Evolutionary conservation across 2,797 vertebrate species (phyloP).

Genomic region (Crenuchus spilurus): DNA sequence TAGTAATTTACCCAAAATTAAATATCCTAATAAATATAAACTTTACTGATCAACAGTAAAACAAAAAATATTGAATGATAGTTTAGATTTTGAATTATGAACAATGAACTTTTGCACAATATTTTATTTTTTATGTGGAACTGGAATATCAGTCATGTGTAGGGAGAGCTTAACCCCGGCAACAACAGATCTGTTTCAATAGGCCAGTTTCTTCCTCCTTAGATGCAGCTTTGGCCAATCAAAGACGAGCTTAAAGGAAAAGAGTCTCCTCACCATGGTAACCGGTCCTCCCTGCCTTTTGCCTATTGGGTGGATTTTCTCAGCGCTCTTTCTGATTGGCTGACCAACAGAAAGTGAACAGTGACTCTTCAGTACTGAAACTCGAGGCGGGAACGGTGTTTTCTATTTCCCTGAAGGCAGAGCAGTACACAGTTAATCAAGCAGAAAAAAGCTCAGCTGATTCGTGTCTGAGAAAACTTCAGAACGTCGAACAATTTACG

Average conservation of each 20-base stretch:
- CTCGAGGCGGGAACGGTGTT: slow-evolving; percentile 36
- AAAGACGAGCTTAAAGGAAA: slow-evolving; percentile 62
- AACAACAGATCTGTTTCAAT: slow-evolving; percentile 82
- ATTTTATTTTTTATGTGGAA: no score
- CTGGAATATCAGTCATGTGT: slow-evolving; percentile 56
- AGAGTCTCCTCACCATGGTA: slow-evolving; percentile 72
- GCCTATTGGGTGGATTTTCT: slow-evolving; percentile 61
- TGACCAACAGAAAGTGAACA: slow-evolving; percentile 59
- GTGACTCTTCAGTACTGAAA: slow-evolving; percentile 54
- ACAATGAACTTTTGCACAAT: no score
- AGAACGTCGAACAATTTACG: no score
- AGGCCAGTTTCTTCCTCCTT: slow-evolving; percentile 75
- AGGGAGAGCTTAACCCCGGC: slow-evolving; percentile 43
- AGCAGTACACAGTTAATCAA: background rate
- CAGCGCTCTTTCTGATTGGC: slow-evolving; percentile 58
- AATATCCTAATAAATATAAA: background rate
- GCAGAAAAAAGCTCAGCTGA: background rate
- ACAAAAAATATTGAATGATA: no score
- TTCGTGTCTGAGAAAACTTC: background rate
- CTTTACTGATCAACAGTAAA: background rate
- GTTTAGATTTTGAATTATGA: slow-evolving; percentile 59
- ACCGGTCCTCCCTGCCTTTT: slow-evolving; percentile 69
- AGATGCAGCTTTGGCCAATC: slow-evolving; percentile 68
- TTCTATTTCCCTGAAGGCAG: background rate
- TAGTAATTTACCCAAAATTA: background rate